Evolutionary conservation across 2,888 invertebrate species (phyloP).

Genomic region (Metalampra italica): DNA sequence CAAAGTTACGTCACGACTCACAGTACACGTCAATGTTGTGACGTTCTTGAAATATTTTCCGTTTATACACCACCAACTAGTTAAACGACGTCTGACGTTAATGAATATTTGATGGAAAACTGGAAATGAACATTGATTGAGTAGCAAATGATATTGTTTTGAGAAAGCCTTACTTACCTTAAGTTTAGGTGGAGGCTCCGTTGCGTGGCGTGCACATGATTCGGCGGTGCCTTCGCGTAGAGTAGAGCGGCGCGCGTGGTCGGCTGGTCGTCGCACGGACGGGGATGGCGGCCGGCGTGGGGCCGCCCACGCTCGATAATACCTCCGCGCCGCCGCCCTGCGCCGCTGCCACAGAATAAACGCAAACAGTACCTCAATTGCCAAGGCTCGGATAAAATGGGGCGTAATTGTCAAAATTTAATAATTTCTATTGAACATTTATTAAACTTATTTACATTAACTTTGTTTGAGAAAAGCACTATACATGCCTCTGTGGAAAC

Average conservation of each 20-base stretch:
- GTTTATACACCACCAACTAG: background rate
- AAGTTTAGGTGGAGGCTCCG: constrained; percentile 32
- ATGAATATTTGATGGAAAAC: background rate
- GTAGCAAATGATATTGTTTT: background rate
- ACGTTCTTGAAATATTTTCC: background rate
- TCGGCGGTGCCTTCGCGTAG: constrained; percentile 28
- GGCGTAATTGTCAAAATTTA: too few species aligned
- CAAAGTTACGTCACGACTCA: constrained; percentile 53
- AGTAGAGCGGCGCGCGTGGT: constrained; percentile 31
- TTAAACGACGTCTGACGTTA: background rate
- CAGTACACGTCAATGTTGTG: constrained; percentile 4
- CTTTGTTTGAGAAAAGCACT: too few species aligned
- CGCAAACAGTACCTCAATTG: background rate
- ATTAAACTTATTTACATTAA: too few species aligned
- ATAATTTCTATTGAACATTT: too few species aligned
- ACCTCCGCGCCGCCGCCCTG: constrained; percentile 23
- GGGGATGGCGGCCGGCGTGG: constrained; percentile 32
- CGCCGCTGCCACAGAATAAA: constrained; percentile 16
- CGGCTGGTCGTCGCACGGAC: constrained; percentile 18
- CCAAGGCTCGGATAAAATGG: too few species aligned
- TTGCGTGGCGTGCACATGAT: constrained; percentile 46
- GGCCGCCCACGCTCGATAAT: constrained; percentile 72
- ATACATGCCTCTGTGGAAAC: too few species aligned
- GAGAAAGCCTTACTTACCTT: constrained; percentile 31
- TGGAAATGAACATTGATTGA: background rate